A percentile compares a stretch with the other conserved stretches of the same genome.
phyloP scores from a whole-genome alignment of 2,888 invertebrate genomes.

The Lordiphosa fenestrarum region DNA sequence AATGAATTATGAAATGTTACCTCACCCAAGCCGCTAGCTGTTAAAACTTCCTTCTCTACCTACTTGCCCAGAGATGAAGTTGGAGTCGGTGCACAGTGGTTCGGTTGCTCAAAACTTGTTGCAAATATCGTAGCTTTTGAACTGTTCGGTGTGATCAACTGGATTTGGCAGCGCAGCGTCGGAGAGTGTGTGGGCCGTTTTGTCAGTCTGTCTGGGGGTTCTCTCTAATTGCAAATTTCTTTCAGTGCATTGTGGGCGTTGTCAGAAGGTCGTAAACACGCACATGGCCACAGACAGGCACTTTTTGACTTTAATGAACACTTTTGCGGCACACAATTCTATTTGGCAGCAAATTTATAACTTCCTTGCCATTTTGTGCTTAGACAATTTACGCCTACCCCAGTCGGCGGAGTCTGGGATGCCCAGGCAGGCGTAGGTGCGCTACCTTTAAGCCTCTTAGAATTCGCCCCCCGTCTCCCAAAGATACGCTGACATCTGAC shows the following conservation, averaged over 20 bases:
- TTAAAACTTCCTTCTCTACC: slow-evolving; percentile 22
- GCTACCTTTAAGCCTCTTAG: slow-evolving; percentile 55
- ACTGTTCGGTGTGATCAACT: slow-evolving; percentile 1
- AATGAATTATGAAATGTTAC: slow-evolving; percentile 35
- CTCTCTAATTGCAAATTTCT: slow-evolving; percentile 61
- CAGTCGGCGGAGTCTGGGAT: slow-evolving; percentile 40
- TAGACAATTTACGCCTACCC: slow-evolving; percentile 73
- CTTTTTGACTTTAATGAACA: slow-evolving; percentile 63
- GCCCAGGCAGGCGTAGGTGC: slow-evolving; percentile 20
- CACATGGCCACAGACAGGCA: slow-evolving; percentile 60
- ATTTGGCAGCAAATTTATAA: slow-evolving; percentile 72
- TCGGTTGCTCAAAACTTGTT: no score
- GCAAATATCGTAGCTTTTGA: no score
- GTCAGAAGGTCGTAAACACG: slow-evolving; percentile 72
- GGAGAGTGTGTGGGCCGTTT: slow-evolving; percentile 47
- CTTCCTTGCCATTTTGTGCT: slow-evolving; percentile 71
- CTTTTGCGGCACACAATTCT: slow-evolving; percentile 59
- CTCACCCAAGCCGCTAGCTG: slow-evolving; percentile 48
- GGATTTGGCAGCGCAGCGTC: slow-evolving; percentile 44
- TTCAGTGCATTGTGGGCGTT: slow-evolving; percentile 69
- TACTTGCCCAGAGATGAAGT: slow-evolving; percentile 38
- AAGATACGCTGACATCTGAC: slow-evolving; percentile 1
- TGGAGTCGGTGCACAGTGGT: no score
- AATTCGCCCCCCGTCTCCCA: slow-evolving; percentile 24
- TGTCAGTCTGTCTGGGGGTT: slow-evolving; percentile 13